phyloP scores from a whole-genome alignment of 2,888 invertebrate species.

The Eulithis testata region DNA sequence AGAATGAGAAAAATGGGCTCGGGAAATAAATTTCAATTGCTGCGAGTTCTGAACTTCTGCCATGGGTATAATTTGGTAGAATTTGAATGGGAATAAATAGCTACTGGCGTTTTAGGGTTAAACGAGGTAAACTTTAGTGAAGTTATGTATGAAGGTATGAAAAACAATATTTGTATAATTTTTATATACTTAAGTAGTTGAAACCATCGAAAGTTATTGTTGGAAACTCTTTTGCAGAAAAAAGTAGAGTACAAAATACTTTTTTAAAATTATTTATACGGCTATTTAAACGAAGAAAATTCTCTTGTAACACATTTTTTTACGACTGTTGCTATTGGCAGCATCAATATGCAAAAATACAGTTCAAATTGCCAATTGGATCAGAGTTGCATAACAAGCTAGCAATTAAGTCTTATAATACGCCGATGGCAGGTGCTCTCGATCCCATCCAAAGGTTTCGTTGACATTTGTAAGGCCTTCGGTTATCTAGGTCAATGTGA shows the following conservation, averaged over 20 bases:
- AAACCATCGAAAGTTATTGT: no score
- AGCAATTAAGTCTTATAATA: constrained; percentile 49
- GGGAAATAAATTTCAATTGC: constrained; percentile 36
- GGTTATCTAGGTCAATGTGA: constrained; percentile 69
- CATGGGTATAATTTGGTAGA: constrained; percentile 33
- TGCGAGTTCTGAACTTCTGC: constrained; percentile 31
- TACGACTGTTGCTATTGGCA: no score
- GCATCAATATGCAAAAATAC: constrained; percentile 11
- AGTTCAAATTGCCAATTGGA: constrained; percentile 14
- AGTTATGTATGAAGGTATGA: no score
- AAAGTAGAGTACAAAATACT: no score
- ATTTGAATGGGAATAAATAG: constrained; percentile 18
- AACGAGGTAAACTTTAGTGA: no score
- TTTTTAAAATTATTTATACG: no score
- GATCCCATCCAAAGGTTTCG: constrained; percentile 75
- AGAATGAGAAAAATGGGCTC: constrained; percentile 31
- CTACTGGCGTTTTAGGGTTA: constrained; percentile 11
- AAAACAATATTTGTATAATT: no score
- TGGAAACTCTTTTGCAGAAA: no score
- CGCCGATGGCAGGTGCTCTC: constrained; percentile 60
- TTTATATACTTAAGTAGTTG: no score
- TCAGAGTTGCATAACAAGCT: constrained; percentile 20
- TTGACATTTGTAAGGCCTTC: constrained; percentile 76
- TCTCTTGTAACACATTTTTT: no score
- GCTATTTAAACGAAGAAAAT: no score